A percentile compares a stretch with the other conserved stretches of the same genome.
Conservation (phyloP, 2,113 vertebrate genomes). For the Parus major region DNA sequence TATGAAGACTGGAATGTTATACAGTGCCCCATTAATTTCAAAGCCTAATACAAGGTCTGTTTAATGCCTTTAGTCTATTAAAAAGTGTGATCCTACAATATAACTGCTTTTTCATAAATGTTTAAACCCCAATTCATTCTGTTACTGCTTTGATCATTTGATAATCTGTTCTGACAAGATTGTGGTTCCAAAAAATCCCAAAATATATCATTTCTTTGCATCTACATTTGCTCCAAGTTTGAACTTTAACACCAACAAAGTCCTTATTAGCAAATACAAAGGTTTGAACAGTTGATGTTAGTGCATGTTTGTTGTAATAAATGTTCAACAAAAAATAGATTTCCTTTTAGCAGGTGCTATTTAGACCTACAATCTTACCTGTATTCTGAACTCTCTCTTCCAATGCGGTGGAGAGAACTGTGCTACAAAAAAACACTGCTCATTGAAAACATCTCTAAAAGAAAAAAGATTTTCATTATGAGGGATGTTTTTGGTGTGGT, state of each 20-base stretch:
- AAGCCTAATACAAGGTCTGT: slow-evolving; percentile 80
- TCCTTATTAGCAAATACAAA: not conserved
- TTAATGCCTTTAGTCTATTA: slow-evolving; percentile 83
- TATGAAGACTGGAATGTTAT: slow-evolving; percentile 80
- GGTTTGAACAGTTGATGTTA: not conserved
- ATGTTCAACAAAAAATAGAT: not conserved
- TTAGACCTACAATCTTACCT: not conserved
- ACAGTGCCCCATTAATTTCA: slow-evolving; percentile 85
- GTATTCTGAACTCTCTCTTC: not conserved
- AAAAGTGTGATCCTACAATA: slow-evolving; percentile 78
- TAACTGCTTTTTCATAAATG: slow-evolving; percentile 77
- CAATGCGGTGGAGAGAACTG: not conserved
- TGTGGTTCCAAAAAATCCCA: slow-evolving; percentile 23
- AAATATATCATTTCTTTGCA: slow-evolving; percentile 21
- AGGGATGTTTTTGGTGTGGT: not conserved
- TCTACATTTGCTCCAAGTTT: not conserved
- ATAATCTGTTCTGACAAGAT: slow-evolving; percentile 73
- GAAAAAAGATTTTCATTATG: not conserved
- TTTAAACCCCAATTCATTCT: slow-evolving; percentile 74
- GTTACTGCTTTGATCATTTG: slow-evolving; percentile 69
- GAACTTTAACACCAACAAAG: not conserved
- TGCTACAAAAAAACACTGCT: not conserved
- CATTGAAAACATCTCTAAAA: not conserved
- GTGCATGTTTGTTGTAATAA: not conserved
- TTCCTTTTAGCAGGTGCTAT: not conserved